These are phyloP conservation scores for Cephus pulcher DNA, from an alignment of 2,888 invertebrate genomes.

Conservation along the genomic window DNA sequence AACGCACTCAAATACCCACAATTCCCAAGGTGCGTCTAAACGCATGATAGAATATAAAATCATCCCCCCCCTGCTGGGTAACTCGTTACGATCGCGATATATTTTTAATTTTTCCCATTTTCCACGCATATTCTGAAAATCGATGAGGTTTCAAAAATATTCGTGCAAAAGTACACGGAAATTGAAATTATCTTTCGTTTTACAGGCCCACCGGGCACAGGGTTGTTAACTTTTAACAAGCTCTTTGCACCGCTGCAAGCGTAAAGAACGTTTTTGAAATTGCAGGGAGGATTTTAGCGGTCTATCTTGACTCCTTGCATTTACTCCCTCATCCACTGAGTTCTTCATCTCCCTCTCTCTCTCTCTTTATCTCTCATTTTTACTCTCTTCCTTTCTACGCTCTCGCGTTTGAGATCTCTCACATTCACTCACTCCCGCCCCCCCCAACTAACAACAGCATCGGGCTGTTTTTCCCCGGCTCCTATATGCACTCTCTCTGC, in stretches of 20 bases:
- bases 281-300: constrained; percentile 13
- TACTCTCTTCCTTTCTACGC: constrained; percentile 5
- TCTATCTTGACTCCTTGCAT: constrained; percentile 29
- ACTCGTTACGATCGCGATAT: neutral
- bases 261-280: constrained; percentile 28
- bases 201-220: neutral
- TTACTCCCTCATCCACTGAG: constrained; percentile 15
- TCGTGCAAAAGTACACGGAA: neutral
- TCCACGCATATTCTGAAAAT: neutral
- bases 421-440: neutral
- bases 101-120: neutral
- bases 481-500: constrained; percentile 34
- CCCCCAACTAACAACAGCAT: neutral
- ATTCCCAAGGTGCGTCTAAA: constrained; percentile 2
- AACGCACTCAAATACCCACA: constrained; percentile 48
- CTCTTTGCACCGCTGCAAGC: constrained; percentile 7
- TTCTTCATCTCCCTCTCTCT: constrained; percentile 13
- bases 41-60: neutral
- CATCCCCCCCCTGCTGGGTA: neutral
- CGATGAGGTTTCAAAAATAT: neutral
- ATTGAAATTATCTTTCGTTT: neutral
- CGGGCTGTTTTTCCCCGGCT: neutral
- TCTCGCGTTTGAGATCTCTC: neutral
- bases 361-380: constrained; percentile 23
- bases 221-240: neutral